phyloP scores from a whole-genome alignment of 1,140 invertebrate species.

The Drosophila pachea region DNA sequence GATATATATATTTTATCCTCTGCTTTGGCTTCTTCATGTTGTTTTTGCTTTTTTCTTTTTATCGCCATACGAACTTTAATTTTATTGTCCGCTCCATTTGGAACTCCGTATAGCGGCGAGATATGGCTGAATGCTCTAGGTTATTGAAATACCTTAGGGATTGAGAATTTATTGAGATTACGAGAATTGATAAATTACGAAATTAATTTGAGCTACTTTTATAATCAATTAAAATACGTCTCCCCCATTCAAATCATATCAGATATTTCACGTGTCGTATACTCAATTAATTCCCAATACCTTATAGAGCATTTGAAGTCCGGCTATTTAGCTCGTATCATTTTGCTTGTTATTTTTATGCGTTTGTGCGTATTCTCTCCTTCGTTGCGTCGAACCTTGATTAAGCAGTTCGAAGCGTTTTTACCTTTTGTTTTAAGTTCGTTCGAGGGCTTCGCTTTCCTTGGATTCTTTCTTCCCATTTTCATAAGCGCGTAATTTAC shows the following conservation, averaged over 20 bases:
- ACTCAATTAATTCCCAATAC: too few relatives aligned
- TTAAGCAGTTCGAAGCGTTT: constrained; percentile 64
- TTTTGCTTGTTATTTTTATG: constrained; percentile 18
- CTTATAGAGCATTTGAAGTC: constrained; percentile 14
- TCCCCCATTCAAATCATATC: neutral
- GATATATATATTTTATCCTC: constrained; percentile 30
- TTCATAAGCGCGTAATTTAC: constrained; percentile 75
- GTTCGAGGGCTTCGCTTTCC: constrained; percentile 28
- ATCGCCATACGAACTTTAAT: constrained; percentile 48
- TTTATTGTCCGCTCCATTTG: constrained; percentile 37
- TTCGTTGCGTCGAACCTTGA: constrained; percentile 48
- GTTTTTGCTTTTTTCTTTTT: constrained; percentile 37
- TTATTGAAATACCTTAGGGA: too few relatives aligned
- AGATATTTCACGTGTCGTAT: neutral
- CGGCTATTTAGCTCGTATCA: neutral
- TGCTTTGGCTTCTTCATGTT: constrained; percentile 3
- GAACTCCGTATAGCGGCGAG: constrained; percentile 28
- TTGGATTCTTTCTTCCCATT: constrained; percentile 37
- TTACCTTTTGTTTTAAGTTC: constrained; percentile 57
- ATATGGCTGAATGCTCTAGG: too few relatives aligned
- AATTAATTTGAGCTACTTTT: too few relatives aligned
- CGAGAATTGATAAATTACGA: too few relatives aligned
- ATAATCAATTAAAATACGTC: too few relatives aligned
- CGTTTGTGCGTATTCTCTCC: too few relatives aligned
- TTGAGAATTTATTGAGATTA: too few relatives aligned